Base-by-base conservation (phyloP, 2,888 invertebrate species). In the Sabatieria punctata region DNA sequence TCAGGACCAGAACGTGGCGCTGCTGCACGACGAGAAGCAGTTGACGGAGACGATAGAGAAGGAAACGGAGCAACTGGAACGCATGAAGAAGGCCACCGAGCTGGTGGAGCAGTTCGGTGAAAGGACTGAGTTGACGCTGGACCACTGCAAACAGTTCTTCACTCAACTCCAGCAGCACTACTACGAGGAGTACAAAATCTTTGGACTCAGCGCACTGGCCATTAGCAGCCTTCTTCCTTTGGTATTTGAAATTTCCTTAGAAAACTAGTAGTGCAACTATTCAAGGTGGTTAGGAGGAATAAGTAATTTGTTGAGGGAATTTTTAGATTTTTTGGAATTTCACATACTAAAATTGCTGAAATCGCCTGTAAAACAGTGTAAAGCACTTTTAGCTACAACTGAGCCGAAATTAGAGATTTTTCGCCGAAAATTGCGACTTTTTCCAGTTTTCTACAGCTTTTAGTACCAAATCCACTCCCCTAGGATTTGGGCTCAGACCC, bases 181-280 rank as follows among this genome's bases (percentile, higher is more conserved):
- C 64, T 74, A 65, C 40, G 60, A 65, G 38, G 71, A 71, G 50
- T 93, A 85, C 67, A 78, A 79, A 54, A 73, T 82, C 62, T 86
- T 85, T 60, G 82, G 83, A 25, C 68, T 93, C 26, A 80, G 80
- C 1, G 77, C 81, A 46, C 72, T 91, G 39, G 86, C 85, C 0
- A 80, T 83, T 6, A 80, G 82, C 51, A 75, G 86, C 1, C 80
- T 88, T 1, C 79, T 81, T 8, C 85, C 89, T 0, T 70, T 88
- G 48, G 68, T 71, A 53, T 54, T 64, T 56, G 13, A 21, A 26
- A n/a, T 50, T 26, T 45, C 44, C n/a, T n/a, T n/a, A n/a, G n/a
- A n/a, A n/a, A n/a, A n/a, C n/a, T n/a, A n/a, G n/a, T n/a, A n/a
- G n/a, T n/a, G n/a, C n/a, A n/a, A n/a, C n/a, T n/a, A n/a, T n/a